A percentile compares a stretch with the other conserved stretches of the same genome.
Evolutionary conservation across 1,140 invertebrate genomes (phyloP).

Genomic region (Drosophila kanapiae): DNA sequence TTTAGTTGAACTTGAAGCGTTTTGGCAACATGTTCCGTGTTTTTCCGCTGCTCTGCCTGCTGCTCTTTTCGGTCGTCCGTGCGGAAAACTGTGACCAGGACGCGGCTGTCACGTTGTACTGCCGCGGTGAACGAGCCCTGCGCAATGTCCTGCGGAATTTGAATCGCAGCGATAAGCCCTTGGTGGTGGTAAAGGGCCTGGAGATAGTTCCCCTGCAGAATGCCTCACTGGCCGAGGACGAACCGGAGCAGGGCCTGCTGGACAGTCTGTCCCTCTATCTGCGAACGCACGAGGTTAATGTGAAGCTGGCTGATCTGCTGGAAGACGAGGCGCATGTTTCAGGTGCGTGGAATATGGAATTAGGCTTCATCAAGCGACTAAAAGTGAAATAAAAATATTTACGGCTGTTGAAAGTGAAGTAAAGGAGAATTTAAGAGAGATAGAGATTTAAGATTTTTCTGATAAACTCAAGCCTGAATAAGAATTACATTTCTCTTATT

Average conservation of each 20-base stretch:
- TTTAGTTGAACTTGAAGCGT: slow-evolving; percentile 73
- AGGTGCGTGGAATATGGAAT: slow-evolving; percentile 36
- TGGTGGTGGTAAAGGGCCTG: slow-evolving; percentile 74
- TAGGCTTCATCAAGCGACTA: neutral
- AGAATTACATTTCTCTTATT: neutral
- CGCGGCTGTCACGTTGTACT: slow-evolving; percentile 51
- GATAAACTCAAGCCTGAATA: too few relatives aligned
- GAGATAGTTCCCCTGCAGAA: slow-evolving; percentile 76
- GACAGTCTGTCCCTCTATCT: slow-evolving; percentile 88
- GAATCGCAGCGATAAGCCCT: slow-evolving; percentile 67
- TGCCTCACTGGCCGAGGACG: slow-evolving; percentile 2
- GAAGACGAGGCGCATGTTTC: slow-evolving; percentile 52
- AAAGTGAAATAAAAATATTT: neutral
- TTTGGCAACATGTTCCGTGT: slow-evolving; percentile 62
- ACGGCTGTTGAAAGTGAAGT: neutral
- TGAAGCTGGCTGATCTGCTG: slow-evolving; percentile 88
- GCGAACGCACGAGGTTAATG: slow-evolving; percentile 89
- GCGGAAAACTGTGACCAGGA: slow-evolving; percentile 60
- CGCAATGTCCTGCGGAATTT: slow-evolving; percentile 73
- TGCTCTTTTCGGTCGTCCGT: slow-evolving; percentile 56
- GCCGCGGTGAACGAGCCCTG: slow-evolving; percentile 74
- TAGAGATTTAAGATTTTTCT: too few relatives aligned
- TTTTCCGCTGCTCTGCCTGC: slow-evolving; percentile 47
- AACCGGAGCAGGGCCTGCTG: slow-evolving; percentile 66
- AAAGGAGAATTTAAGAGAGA: neutral